Evolutionary conservation across 2,888 invertebrate species (phyloP), one percentile per base, ranked within the genome.

Genomic region (Pyralis farinalis): DNA sequence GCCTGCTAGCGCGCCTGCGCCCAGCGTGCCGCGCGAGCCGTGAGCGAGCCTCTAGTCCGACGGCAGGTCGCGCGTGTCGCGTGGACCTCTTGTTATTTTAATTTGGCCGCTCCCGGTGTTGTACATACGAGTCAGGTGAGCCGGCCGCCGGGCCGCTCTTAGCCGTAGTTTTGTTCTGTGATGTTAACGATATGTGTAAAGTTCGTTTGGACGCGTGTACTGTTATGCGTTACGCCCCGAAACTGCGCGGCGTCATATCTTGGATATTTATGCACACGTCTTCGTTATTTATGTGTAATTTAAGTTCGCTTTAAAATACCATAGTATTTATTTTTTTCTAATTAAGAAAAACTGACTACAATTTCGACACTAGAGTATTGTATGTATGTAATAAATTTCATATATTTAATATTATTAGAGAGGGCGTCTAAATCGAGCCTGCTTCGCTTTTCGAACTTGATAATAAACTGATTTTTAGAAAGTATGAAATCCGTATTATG

Each of bases 151-250:
- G 56, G 48, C 53, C 55, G 53, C 58, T 74, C 73, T 71, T 71
- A 72, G 75, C 67, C 69, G 70, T 74, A 73, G 74, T 76, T 78
- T 75, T 75, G 71, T 81, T 82, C 80, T 82, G 80, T 81, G 82
- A 81, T 81, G 75, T 74, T 79, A 77, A 72, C 68, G 68, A 71
- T 75, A 72, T 71, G 69, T 71, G 70, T 64, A 68, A 63, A 63
- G 62, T 67, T 68, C 55, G 63, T 68, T 66, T 59, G 57, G 59
- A 53, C 66, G 67, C 71, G 70, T 69, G 67, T 69, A 64, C 63
- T 49, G 55, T 66, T 67, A 66, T 65, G 64, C 67, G 62, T 65
- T 66, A 61, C 47, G 47, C 52, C 25, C 25, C 25, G 16, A 20
- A 20, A 7, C 7, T 16, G 9, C 10, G 45, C 49, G 43, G 47